Conservation (phyloP, 2,113 vertebrate species). For the Cathartes aura region DNA sequence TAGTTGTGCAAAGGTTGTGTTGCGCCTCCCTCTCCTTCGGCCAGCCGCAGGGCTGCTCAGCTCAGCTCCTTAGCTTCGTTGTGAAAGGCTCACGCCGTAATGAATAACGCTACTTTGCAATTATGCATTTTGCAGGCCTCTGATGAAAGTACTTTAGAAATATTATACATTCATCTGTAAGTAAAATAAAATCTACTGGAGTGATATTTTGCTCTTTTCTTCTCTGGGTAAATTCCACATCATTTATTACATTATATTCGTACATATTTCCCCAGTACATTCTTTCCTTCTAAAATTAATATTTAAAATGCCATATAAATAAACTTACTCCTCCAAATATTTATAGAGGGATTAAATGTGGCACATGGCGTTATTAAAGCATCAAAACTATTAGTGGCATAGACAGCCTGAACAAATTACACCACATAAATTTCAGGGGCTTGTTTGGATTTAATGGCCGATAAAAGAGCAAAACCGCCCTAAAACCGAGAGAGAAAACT, state of each 20-base stretch:
- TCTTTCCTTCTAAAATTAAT: constrained; percentile 37
- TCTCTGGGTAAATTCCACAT: constrained; percentile 67
- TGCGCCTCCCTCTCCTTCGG: not conserved
- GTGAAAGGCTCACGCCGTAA: not conserved
- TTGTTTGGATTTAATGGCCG: not conserved
- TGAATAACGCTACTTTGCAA: not conserved
- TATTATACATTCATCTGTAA: constrained; percentile 56
- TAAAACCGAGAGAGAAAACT: not conserved
- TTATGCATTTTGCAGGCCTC: constrained; percentile 32
- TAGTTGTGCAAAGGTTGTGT: not conserved
- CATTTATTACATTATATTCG: constrained; percentile 53
- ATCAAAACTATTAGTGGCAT: constrained; percentile 60
- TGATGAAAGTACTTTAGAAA: constrained; percentile 46
- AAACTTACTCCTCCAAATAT: constrained; percentile 61
- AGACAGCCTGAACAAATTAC: constrained; percentile 58
- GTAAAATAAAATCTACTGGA: constrained; percentile 40
- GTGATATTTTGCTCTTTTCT: constrained; percentile 62
- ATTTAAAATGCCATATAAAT: constrained; percentile 64
- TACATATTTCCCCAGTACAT: not conserved
- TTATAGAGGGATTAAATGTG: constrained; percentile 43
- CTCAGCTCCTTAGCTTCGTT: not conserved
- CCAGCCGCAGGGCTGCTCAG: not conserved
- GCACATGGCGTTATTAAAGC: constrained; percentile 60
- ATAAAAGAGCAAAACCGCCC: not conserved
- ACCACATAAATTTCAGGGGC: constrained; percentile 32